phyloP scores from a whole-genome alignment of 2,113 vertebrate species.

The Trematocara nigrifrons region DNA sequence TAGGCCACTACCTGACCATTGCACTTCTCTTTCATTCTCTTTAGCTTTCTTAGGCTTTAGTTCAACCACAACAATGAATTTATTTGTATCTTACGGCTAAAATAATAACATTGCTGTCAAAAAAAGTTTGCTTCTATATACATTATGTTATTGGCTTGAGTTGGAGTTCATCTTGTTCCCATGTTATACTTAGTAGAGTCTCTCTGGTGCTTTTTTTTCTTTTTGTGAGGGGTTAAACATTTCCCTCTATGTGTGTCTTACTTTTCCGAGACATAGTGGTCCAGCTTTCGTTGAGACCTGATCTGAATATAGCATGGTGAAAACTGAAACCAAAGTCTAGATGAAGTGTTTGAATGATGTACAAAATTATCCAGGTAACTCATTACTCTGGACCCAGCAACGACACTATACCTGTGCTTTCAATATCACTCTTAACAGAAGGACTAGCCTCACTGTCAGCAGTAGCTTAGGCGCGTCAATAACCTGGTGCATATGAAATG shows the following conservation, averaged over 20 bases:
- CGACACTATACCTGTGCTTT: slow-evolving; percentile 78
- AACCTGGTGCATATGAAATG: slow-evolving; percentile 38
- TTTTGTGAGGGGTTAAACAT: neutral
- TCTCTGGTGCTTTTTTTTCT: slow-evolving; percentile 33
- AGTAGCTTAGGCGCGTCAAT: slow-evolving; percentile 60
- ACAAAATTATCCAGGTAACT: slow-evolving; percentile 67
- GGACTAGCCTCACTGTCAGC: slow-evolving; percentile 67
- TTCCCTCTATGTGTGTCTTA: neutral
- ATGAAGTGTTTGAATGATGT: slow-evolving; percentile 68
- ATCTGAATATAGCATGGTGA: slow-evolving; percentile 43
- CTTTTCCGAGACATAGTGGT: neutral
- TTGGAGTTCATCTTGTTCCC: slow-evolving; percentile 25
- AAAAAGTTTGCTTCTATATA: slow-evolving; percentile 30
- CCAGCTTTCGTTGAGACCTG: slow-evolving; percentile 24
- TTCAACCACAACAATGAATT: neutral
- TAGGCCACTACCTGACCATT: slow-evolving; percentile 53
- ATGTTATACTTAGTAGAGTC: slow-evolving; percentile 39
- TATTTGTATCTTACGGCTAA: slow-evolving; percentile 18
- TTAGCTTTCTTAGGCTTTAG: slow-evolving; percentile 9
- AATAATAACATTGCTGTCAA: slow-evolving; percentile 15
- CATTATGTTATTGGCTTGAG: slow-evolving; percentile 41
- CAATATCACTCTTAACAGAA: slow-evolving; percentile 62
- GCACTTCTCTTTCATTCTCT: slow-evolving; percentile 41
- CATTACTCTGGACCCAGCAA: slow-evolving; percentile 80
- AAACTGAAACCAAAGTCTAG: slow-evolving; percentile 73